Base-by-base conservation (phyloP, 1,140 invertebrate species). In the Drosophila nigromelanica region DNA sequence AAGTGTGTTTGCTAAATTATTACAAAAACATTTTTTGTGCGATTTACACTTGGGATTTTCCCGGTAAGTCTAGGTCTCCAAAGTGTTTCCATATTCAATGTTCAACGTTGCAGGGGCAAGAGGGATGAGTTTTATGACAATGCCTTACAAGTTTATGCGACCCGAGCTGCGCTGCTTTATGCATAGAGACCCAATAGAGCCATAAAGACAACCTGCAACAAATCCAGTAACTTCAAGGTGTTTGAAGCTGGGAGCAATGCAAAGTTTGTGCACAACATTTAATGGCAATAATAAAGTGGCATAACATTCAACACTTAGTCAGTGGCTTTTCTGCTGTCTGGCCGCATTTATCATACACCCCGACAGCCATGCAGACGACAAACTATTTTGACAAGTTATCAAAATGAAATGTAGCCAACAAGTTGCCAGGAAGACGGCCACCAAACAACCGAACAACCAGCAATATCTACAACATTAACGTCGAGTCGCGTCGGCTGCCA, bases 381-480 rank as follows among this genome's bases (percentile, higher is more conserved):
- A 81, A 87, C 81, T 86, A 80, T 90, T 90, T 90, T 90, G 87
- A 90, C 87, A 90, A 90, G 87, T 90, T 90, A 90, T 90, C 87
- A 90, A 89, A 83, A 89, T 83, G 79, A 81, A 75, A 80, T 78
- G 73, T 71, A 72, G 77, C 81, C 81, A 85, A 85, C 81, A 85
- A 85, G 81, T 80, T 85, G 77, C 43, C 63, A 66, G 54, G 27
- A 56, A 54, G 15, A 50, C 15, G n/a, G 35, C 60, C 48, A 39
- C 24, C 55, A 55, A 43, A 33, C 43, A 50, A 43, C 37, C 37
- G 21, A 48, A 10, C 45, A 48, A 18, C 18, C 18, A 18, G 18
- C 18, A 18, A 48, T 21, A 48, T 3, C 18, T 8, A 24, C 45
- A 47, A 12, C 30, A 52, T 42, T 64, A 64, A 52, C 55, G n/a